Percentiles rank a stretch among this genome's conserved stretches.
These are phyloP conservation scores for Drosophila burlai DNA, from an alignment of 1,140 invertebrate genomes.

Conservation along the genomic window DNA sequence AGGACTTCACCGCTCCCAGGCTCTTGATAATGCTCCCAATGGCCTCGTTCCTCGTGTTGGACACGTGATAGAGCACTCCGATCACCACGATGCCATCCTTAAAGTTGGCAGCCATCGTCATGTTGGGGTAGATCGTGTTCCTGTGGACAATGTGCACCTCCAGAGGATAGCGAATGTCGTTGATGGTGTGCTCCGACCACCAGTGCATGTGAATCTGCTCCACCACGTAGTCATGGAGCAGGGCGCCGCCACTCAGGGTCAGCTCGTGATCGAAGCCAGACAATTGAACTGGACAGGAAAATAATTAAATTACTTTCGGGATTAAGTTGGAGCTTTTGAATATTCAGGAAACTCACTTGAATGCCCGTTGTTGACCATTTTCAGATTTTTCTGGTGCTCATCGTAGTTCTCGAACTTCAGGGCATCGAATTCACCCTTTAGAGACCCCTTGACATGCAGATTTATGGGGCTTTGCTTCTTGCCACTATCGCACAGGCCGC, in stretches of 20 bases:
- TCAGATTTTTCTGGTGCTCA: slow-evolving; percentile 64
- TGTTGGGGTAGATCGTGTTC: slow-evolving; percentile 87
- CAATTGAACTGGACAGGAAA: slow-evolving; percentile 82
- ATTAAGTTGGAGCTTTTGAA: neutral
- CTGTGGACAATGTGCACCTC: slow-evolving; percentile 91
- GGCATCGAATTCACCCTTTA: slow-evolving; percentile 75
- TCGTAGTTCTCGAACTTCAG: slow-evolving; percentile 85
- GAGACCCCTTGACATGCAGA: slow-evolving; percentile 68
- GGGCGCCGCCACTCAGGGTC: slow-evolving; percentile 86
- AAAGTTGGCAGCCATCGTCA: slow-evolving; percentile 86
- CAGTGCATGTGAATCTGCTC: slow-evolving; percentile 92
- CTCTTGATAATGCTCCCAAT: slow-evolving; percentile 74
- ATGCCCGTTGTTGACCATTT: slow-evolving; percentile 86
- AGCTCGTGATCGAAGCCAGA: slow-evolving; percentile 81
- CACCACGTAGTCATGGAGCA: slow-evolving; percentile 86
- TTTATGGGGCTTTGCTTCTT: slow-evolving; percentile 86
- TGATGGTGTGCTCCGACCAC: slow-evolving; percentile 91
- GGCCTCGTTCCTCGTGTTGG: slow-evolving; percentile 55
- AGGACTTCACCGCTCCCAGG: slow-evolving; percentile 71
- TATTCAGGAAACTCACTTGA: slow-evolving; percentile 81
- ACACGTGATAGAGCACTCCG: slow-evolving; percentile 89
- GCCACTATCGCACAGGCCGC: slow-evolving; percentile 84
- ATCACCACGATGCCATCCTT: slow-evolving; percentile 89
- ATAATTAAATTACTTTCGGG: neutral
- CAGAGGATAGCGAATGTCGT: slow-evolving; percentile 86